Percentiles rank a stretch among this genome's conserved stretches.
Conservation (phyloP, 2,113 vertebrate genomes). For the Illadopsis cleaveri region DNA sequence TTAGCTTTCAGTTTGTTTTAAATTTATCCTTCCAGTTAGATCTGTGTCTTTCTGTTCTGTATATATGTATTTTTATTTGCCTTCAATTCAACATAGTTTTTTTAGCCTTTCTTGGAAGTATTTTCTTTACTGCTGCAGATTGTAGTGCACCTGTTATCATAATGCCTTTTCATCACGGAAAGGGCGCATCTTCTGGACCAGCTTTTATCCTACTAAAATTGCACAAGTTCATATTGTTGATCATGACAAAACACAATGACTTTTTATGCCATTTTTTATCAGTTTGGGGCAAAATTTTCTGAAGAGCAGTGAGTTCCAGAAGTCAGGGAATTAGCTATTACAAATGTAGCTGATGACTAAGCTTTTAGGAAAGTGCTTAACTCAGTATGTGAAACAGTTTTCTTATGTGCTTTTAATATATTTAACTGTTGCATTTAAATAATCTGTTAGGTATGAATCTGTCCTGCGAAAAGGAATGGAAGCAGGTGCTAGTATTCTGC, state of each 20-base stretch:
- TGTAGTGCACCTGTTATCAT: background rate
- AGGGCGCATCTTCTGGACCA: background rate
- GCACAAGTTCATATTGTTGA: background rate
- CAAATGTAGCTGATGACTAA: background rate
- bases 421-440: background rate
- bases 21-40: background rate
- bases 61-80: background rate
- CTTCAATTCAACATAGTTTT: background rate
- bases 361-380: background rate
- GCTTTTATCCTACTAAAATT: background rate
- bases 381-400: background rate
- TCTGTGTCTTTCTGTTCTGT: background rate
- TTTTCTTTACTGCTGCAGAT: background rate
- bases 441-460: background rate
- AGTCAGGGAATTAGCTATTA: background rate
- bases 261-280: background rate
- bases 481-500: background rate
- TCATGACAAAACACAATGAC: background rate
- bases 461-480: background rate
- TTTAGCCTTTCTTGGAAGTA: background rate
- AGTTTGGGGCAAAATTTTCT: background rate
- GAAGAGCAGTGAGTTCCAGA: background rate
- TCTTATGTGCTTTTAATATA: background rate
- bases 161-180: background rate
- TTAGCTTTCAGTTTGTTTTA: background rate